Conservation (phyloP, 2,888 invertebrate species). For the Apotomis betuletana region DNA sequence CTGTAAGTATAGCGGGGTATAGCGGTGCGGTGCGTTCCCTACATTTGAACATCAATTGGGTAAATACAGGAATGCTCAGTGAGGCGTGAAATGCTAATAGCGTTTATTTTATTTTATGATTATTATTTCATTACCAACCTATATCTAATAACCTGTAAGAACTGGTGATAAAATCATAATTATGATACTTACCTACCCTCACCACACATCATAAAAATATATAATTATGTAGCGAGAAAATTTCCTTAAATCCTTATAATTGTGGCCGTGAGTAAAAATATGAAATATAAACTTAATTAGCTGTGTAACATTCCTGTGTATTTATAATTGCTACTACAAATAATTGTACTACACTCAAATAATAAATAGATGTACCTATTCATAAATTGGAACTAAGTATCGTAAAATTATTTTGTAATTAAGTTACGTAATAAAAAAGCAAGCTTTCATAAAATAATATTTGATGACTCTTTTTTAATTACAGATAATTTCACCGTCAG, state of each 20-base stretch:
- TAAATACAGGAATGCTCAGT: conserved; percentile 21
- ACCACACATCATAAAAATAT: too few relatives aligned
- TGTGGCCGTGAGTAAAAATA: too few relatives aligned
- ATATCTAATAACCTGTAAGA: too few relatives aligned
- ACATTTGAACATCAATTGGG: conserved; percentile 28
- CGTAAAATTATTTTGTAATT: not conserved
- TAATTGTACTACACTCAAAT: too few relatives aligned
- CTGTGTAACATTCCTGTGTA: not conserved
- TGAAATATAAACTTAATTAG: too few relatives aligned
- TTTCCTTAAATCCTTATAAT: too few relatives aligned
- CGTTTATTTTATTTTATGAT: not conserved
- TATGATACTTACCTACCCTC: too few relatives aligned
- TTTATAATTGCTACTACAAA: too few relatives aligned
- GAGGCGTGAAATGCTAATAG: not conserved
- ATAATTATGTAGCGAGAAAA: too few relatives aligned
- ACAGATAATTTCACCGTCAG: not conserved
- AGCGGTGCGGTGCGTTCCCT: conserved; percentile 57
- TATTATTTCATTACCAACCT: not conserved
- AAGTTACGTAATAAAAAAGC: not conserved
- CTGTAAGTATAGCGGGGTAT: conserved; percentile 65
- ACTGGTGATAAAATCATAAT: not conserved
- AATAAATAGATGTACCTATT: too few relatives aligned
- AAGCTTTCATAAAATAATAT: not conserved
- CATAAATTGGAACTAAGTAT: not conserved
- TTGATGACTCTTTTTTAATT: not conserved